phyloP scores from a whole-genome alignment of 92 coral and sea anemone genomes.

The Epizoanthus stellaris region DNA sequence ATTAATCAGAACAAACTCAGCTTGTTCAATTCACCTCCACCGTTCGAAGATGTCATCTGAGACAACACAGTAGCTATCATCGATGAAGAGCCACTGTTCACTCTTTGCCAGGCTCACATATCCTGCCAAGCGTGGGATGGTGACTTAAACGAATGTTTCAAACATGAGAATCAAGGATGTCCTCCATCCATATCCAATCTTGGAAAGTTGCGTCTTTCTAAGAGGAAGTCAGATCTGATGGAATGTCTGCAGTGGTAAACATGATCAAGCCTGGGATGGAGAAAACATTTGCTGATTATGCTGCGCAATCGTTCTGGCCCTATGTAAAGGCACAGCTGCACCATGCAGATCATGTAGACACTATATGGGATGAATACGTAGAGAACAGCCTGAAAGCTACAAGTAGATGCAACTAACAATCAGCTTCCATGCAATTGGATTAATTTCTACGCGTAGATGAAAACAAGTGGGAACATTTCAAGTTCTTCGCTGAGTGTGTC shows the following conservation, averaged over 20 bases:
- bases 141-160: conserved; percentile 70
- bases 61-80: conserved; percentile 48
- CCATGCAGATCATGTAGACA: neutral
- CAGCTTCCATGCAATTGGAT: conserved; percentile 64
- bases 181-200: conserved; percentile 70
- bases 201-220: conserved; percentile 68
- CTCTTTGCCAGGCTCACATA: conserved; percentile 48
- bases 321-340: neutral
- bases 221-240: conserved; percentile 63
- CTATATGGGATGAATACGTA: conserved; percentile 4
- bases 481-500: conserved; percentile 9
- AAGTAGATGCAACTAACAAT: conserved; percentile 50
- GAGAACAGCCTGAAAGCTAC: conserved; percentile 57
- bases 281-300: neutral
- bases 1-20: conserved; percentile 56
- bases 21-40: conserved; percentile 47
- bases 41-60: conserved; percentile 9
- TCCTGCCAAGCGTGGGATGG: conserved; percentile 64
- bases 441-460: conserved; percentile 56
- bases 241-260: conserved; percentile 56
- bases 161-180: conserved; percentile 67
- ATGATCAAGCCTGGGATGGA: conserved; percentile 64
- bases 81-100: conserved; percentile 53
- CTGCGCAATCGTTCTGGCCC: neutral
- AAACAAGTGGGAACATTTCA: conserved; percentile 58